phyloP scores from a whole-genome alignment of 35 echinoderm and acorn worm species.

The Patiria miniata region DNA sequence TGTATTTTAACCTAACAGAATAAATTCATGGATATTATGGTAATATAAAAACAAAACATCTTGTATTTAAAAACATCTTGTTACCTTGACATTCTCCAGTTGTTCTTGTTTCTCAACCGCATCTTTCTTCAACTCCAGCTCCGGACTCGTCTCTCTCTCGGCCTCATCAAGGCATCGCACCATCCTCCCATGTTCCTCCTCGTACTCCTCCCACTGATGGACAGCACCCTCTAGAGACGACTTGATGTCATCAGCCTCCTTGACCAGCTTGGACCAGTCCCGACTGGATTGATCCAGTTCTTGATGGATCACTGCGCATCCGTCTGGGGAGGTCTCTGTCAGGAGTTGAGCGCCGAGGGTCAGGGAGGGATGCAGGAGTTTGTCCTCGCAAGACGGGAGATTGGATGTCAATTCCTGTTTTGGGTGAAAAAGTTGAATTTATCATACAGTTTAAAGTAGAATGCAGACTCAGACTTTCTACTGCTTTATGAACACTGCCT shows the following conservation, averaged over 20 bases:
- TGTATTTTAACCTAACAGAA: no score
- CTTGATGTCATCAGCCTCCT: slow-evolving; percentile 14
- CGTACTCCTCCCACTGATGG: slow-evolving; percentile 43
- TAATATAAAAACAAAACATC: no score
- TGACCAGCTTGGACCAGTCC: slow-evolving; percentile 32
- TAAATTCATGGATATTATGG: no score
- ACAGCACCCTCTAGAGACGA: slow-evolving; percentile 31
- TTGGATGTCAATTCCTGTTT: neutral
- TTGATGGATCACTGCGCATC: slow-evolving; percentile 25
- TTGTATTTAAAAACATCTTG: no score
- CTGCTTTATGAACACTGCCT: no score
- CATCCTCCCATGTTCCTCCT: slow-evolving; percentile 33
- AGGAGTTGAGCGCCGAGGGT: slow-evolving; percentile 1
- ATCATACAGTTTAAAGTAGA: neutral
- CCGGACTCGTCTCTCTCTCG: slow-evolving; percentile 23
- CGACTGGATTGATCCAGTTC: slow-evolving; percentile 30
- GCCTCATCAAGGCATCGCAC: slow-evolving; percentile 31
- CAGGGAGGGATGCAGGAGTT: neutral
- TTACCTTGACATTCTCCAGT: slow-evolving; percentile 55
- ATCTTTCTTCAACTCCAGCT: slow-evolving; percentile 36
- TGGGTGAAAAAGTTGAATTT: neutral
- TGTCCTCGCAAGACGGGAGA: neutral
- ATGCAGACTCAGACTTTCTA: no score
- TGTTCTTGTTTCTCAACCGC: slow-evolving; percentile 54
- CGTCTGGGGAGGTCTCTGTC: slow-evolving; percentile 42